Conservation (phyloP, 23 tunicate species). For the Trididemnum clinides region DNA sequence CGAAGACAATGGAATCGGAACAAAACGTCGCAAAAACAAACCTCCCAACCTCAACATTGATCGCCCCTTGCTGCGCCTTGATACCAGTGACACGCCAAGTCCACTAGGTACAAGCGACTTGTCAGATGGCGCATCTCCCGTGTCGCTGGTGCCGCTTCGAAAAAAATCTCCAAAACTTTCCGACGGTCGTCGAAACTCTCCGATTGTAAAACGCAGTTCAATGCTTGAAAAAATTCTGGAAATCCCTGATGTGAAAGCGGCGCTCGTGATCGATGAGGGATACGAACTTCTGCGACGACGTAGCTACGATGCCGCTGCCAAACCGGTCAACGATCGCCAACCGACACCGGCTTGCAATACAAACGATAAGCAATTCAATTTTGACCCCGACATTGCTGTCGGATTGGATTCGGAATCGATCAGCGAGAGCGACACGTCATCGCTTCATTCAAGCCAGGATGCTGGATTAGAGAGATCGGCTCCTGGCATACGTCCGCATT, state of each 20-base stretch:
- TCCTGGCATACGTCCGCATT: background rate
- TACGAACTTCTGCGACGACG: conserved; percentile 50
- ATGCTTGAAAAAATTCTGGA: conserved; percentile 74
- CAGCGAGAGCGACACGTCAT: conserved; percentile 47
- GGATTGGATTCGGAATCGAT: conserved; percentile 50
- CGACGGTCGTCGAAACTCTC: conserved; percentile 57
- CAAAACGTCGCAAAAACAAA: conserved; percentile 29
- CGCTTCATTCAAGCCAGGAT: background rate
- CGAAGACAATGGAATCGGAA: background rate
- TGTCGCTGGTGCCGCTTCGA: background rate
- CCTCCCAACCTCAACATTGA: conserved; percentile 51
- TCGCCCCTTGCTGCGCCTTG: background rate
- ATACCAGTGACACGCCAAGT: background rate
- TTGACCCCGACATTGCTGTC: background rate
- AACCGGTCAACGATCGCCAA: conserved; percentile 36
- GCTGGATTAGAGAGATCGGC: background rate
- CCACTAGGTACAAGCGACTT: background rate
- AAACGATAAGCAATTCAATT: conserved; percentile 27
- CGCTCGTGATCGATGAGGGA: conserved; percentile 60
- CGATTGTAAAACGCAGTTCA: conserved; percentile 66
- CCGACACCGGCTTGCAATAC: conserved; percentile 42
- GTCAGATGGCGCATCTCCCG: background rate
- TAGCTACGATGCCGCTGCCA: conserved; percentile 1
- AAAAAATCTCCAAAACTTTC: no score
- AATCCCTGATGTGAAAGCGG: conserved; percentile 90